Evolutionary conservation across 2,797 vertebrate genomes (phyloP), one percentile per base, ranked within the genome.

Genomic region (Okamejei kenojei): DNA sequence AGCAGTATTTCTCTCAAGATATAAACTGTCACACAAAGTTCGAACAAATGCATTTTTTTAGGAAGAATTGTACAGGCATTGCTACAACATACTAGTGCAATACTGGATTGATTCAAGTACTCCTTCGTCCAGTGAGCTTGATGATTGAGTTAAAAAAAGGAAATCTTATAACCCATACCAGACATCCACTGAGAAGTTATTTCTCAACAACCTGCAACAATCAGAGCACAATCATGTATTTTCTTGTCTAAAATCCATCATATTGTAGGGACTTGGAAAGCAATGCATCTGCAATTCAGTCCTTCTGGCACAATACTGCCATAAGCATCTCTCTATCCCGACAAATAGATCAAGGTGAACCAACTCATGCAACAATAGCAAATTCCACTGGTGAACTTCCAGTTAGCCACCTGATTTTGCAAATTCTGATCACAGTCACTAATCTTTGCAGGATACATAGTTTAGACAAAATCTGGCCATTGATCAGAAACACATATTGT

Each of bases 51-150:
- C 9, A 82, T 7, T 23, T 58, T 54, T 78, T 13, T 13, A 35
- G 77, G 54, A 2, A 54, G 11, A 84, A 61, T 61, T 68, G 35
- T n/a, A 71, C 2, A 35, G 32, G 65, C 35, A 68, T 23, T 35
- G 54, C 58, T 86, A 26, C 82, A 63, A 17, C 82, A 86, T 86
- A 61, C 54, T 86, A 54, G 26, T 86, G 82, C 58, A 86, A 86
- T 61, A 13, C 1, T 58, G 23, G 13, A 13, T 13, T 86, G 29
- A 10, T 26, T 61, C 11, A 29, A n/a, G n/a, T 58, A 10, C 3
- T 61, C 23, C 21, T 86, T 86, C 82, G n/a, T 8, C 15, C 78
- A 29, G 10, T 61, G 58, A 61, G 58, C 13, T 86, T 11, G 19
- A 35, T 79, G 78, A 17, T 38, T 19, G 7, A 38, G 78, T 79